phyloP scores from a whole-genome alignment of 53 echinoderm and acorn worm species.

The Luidia sarsii region DNA sequence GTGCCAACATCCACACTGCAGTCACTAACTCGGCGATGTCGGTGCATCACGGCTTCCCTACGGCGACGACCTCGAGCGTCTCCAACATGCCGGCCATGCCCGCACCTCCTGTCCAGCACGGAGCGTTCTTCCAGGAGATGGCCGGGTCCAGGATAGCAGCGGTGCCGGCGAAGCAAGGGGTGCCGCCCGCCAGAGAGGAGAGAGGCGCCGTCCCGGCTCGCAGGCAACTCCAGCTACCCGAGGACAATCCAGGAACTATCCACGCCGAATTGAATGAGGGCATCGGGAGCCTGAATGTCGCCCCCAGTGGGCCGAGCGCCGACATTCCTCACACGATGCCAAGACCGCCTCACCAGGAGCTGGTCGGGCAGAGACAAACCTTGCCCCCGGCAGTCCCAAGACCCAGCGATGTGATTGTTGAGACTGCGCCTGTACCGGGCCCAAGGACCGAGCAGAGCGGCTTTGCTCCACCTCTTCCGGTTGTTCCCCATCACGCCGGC shows the following conservation, averaged over 20 bases:
- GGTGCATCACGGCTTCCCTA: constrained; percentile 6
- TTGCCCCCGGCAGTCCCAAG: constrained; percentile 18
- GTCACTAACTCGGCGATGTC: too few relatives aligned
- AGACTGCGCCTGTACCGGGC: neutral
- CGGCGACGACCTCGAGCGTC: neutral
- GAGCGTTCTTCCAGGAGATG: constrained; percentile 3
- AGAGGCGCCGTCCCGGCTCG: constrained; percentile 8
- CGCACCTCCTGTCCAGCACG: constrained; percentile 8
- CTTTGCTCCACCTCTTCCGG: constrained; percentile 13
- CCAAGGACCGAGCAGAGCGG: neutral
- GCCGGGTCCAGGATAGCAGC: constrained; percentile 4
- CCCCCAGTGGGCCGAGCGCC: neutral
- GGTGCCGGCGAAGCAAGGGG: neutral
- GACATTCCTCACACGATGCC: constrained; percentile 4
- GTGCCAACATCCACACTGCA: constrained; percentile 13
- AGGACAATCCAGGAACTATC: constrained; percentile 14
- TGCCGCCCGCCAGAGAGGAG: constrained; percentile 10
- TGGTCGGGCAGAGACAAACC: constrained; percentile 13
- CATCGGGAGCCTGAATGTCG: neutral
- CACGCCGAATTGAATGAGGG: constrained; percentile 11
- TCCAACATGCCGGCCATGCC: neutral
- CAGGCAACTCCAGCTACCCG: constrained; percentile 29
- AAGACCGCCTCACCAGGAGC: constrained; percentile 14
- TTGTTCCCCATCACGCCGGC: constrained; percentile 47
- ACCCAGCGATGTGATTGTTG: neutral